Base-by-base conservation (phyloP, 2,113 vertebrate species). In the Amblyopsis rosae region DNA sequence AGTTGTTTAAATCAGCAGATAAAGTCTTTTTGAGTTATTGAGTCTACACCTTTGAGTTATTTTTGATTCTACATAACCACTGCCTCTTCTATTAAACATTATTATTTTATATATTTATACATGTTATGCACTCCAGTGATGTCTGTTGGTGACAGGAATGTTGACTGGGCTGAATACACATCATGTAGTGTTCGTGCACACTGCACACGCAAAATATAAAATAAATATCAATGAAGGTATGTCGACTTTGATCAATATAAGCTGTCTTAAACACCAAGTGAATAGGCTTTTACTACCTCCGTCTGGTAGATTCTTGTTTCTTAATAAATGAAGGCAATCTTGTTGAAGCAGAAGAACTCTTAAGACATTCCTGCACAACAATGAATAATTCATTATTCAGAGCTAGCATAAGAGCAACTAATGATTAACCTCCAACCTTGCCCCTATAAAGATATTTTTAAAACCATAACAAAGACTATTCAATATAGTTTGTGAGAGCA, bases 331-430 rank as follows among this genome's bases (percentile, higher is more conserved):
- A 81, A 62, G 59, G 49, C 68, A 69, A 81, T 78, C 81, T 67
- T 65, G 58, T 55, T 66, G 65, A 82, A 77, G 70, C 57, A 45
- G 63, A 55, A 54, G 19, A 70, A 76, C 75, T 64, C 72, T 73
- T 80, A 35, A 79, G 74, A 86, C 73, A 48, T 77, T 68, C 59
- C 48, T 72, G 68, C 60, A 68, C 54, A 72, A 59, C 33, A 15
- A 66, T 87, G 49, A 91, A 91, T 89, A 89, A 87, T 89, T 89
- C 50, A 87, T 81, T 62, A 76, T 9, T 59, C 59, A 64, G 32
- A 64, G 73, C 81, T 77, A 58, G 67, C 53, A 69, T 70, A 26
- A 61, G 67, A 68, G 73, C 56, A 62, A 59, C 47, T 83, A 80
- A 80, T 85, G 78, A 86, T 76, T 64, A 82, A 32, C 47, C 17